Conservation (phyloP, 2,888 invertebrate genomes). For the Phyllotreta striolata region DNA sequence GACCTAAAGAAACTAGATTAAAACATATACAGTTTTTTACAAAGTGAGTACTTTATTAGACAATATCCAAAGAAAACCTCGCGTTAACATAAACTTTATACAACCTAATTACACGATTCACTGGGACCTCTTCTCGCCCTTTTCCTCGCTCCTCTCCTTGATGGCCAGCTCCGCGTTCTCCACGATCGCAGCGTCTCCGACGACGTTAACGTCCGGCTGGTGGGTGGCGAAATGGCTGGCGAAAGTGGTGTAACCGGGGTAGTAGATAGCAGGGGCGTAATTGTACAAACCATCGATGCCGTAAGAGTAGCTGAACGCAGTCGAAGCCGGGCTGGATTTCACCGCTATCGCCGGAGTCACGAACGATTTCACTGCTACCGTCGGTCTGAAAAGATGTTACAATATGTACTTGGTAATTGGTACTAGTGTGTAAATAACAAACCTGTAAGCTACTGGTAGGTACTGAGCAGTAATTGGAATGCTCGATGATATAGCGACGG, state of each 20-base stretch:
- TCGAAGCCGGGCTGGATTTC: constrained; percentile 30
- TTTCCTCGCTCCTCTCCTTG: constrained; percentile 16
- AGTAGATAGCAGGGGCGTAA: constrained; percentile 15
- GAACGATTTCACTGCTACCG: constrained; percentile 30
- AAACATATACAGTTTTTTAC: not conserved
- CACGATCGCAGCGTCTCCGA: not conserved
- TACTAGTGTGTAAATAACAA: not conserved
- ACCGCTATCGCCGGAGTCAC: constrained; percentile 29
- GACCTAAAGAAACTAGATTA: not conserved
- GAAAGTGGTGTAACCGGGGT: constrained; percentile 11
- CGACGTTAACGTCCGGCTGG: constrained; percentile 3
- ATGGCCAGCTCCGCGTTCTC: constrained; percentile 16
- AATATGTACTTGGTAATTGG: not conserved
- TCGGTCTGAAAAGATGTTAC: not conserved
- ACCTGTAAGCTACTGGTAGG: constrained; percentile 19
- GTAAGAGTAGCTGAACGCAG: constrained; percentile 36
- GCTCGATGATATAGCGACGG: constrained; percentile 20
- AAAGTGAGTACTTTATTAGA: not conserved
- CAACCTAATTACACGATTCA: constrained; percentile 23
- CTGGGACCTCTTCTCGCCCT: constrained; percentile 17
- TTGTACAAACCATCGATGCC: constrained; percentile 25
- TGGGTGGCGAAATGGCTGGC: constrained; percentile 6
- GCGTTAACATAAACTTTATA: constrained; percentile 21
- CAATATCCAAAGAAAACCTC: constrained; percentile 5
- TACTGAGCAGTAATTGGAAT: constrained; percentile 1